Percentiles rank a stretch among this genome's conserved stretches.
Conservation (phyloP, 2,888 invertebrate species). For the Phengaris alcon region DNA sequence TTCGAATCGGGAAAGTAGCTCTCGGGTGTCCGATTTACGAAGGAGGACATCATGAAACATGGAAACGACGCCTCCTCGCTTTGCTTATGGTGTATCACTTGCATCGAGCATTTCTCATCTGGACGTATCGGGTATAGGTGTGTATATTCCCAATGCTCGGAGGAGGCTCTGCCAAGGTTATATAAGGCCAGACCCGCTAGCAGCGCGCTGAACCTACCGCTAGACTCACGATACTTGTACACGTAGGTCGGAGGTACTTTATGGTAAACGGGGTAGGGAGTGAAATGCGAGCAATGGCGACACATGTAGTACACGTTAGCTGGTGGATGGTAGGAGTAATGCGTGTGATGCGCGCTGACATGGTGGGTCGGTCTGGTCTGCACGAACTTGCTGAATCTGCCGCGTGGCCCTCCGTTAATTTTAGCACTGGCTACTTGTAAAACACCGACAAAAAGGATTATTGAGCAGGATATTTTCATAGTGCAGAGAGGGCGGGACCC, state of each 20-base stretch:
- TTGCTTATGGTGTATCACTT: slow-evolving; percentile 55
- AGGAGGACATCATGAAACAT: slow-evolving; percentile 68
- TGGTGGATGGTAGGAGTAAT: slow-evolving; percentile 68
- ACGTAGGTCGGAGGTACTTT: slow-evolving; percentile 63
- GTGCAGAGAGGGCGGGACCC: slow-evolving; percentile 60
- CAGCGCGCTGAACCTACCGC: slow-evolving; percentile 57
- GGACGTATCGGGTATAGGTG: slow-evolving; percentile 51
- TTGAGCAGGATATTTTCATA: slow-evolving; percentile 50
- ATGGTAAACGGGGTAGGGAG: slow-evolving; percentile 66
- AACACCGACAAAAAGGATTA: slow-evolving; percentile 44
- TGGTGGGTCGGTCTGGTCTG: slow-evolving; percentile 42
- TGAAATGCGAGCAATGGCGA: slow-evolving; percentile 53
- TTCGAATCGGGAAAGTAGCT: slow-evolving; percentile 44
- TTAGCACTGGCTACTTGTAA: slow-evolving; percentile 48
- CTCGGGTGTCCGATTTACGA: slow-evolving; percentile 50
- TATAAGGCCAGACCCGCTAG: slow-evolving; percentile 66
- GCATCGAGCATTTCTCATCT: slow-evolving; percentile 62
- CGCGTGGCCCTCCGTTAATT: slow-evolving; percentile 55
- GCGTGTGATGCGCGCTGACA: slow-evolving; percentile 58
- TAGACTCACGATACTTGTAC: slow-evolving; percentile 61
- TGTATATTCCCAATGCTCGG: slow-evolving; percentile 48
- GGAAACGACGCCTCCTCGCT: slow-evolving; percentile 63
- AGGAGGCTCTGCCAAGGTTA: slow-evolving; percentile 61
- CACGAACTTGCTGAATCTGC: slow-evolving; percentile 44
- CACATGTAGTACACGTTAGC: slow-evolving; percentile 59